These are phyloP conservation scores for Sebastolobus alascanus DNA, from an alignment of 2,797 vertebrate genomes.

Conservation along the genomic window DNA sequence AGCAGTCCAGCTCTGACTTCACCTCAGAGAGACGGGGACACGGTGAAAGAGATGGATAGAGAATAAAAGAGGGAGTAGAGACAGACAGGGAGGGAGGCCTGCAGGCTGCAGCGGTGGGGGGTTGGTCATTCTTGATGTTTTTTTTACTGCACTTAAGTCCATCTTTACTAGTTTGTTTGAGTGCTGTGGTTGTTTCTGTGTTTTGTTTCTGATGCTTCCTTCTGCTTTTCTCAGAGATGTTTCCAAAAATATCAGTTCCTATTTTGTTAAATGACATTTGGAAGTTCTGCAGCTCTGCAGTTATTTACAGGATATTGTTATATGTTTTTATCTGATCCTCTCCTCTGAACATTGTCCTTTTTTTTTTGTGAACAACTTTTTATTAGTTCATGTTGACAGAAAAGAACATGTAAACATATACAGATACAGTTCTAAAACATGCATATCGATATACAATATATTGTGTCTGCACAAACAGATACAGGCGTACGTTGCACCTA, in stretches of 20 bases:
- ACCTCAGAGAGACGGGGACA: conserved; percentile 52
- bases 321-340: background rate
- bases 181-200: conserved; percentile 26
- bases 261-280: conserved; percentile 17
- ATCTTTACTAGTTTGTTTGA: conserved; percentile 39
- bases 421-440: too few species aligned
- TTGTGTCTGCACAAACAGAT: too few species aligned
- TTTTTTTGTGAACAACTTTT: too few species aligned
- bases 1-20: conserved; percentile 61
- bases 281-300: background rate
- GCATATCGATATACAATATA: too few species aligned
- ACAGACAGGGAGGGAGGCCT: conserved; percentile 55
- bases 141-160: conserved; percentile 58
- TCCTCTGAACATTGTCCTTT: too few species aligned
- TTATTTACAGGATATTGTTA: background rate
- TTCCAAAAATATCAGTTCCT: background rate
- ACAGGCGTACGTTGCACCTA: too few species aligned
- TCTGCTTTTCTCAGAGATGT: conserved; percentile 36
- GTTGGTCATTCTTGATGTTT: conserved; percentile 60
- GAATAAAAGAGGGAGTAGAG: conserved; percentile 67
- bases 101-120: conserved; percentile 67
- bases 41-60: conserved; percentile 66
- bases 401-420: too few species aligned
- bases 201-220: background rate
- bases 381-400: too few species aligned